Conservation (phyloP, 2,797 vertebrate genomes). For the Yasuhikotakia modesta region DNA sequence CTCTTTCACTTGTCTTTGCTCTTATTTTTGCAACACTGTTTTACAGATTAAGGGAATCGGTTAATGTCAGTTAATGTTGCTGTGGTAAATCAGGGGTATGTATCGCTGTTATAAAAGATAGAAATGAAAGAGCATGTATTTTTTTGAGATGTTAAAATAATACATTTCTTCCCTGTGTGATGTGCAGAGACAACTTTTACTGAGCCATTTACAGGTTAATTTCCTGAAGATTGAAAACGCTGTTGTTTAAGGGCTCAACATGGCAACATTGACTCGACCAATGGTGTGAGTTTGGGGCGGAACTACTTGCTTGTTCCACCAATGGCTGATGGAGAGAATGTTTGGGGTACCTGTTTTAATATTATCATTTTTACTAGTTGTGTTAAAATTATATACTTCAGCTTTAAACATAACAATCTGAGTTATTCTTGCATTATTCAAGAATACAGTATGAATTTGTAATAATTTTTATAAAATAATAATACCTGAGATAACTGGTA, state of each 20-base stretch:
- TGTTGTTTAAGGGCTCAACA: background rate
- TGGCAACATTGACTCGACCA: slow-evolving; percentile 16
- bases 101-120: background rate
- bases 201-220: slow-evolving; percentile 4
- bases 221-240: background rate
- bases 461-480: background rate
- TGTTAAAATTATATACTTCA: background rate
- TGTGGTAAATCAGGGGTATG: background rate
- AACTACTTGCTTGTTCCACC: background rate
- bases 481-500: background rate
- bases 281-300: background rate
- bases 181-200: background rate
- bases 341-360: background rate
- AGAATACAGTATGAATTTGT: background rate
- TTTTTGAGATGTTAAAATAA: background rate
- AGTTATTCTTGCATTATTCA: no score
- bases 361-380: background rate
- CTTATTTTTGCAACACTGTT: slow-evolving; percentile 13
- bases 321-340: background rate
- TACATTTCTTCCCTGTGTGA: background rate
- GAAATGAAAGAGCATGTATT: background rate
- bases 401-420: background rate
- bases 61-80: background rate
- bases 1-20: slow-evolving; percentile 5
- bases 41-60: background rate